A percentile compares a stretch with the other conserved stretches of the same genome.
These are phyloP conservation scores for Cheilosia urbana DNA, from an alignment of 2,888 invertebrate genomes.

Conservation along the genomic window DNA sequence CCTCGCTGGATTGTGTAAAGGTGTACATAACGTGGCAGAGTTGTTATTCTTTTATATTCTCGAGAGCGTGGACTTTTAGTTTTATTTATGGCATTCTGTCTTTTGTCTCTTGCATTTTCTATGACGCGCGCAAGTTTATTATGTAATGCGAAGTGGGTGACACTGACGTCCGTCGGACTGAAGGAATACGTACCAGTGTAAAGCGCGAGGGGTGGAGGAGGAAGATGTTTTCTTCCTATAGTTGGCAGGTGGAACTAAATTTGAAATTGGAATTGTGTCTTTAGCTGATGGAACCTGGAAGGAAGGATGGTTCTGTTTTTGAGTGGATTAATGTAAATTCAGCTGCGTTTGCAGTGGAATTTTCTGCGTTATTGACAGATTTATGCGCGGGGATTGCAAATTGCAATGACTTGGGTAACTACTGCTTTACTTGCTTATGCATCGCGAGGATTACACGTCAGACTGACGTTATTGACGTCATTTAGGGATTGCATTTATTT, in stretches of 20 bases:
- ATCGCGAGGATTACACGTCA: background rate
- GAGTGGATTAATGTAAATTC: conserved; percentile 50
- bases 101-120: conserved; percentile 35
- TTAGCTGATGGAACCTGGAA: background rate
- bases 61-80: conserved; percentile 8
- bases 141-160: conserved; percentile 15
- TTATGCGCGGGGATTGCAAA: conserved; percentile 14
- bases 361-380: conserved; percentile 23
- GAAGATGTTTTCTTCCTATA: background rate
- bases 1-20: conserved; percentile 5
- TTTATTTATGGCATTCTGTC: conserved; percentile 4
- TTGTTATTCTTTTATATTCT: conserved; percentile 20
- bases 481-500: background rate
- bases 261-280: conserved; percentile 24
- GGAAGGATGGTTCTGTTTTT: conserved; percentile 12
- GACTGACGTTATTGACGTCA: conserved; percentile 16
- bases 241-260: conserved; percentile 54
- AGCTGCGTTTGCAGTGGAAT: background rate
- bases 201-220: background rate
- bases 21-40: conserved; percentile 27
- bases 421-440: conserved; percentile 8
- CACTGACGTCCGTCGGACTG: conserved; percentile 20
- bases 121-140: conserved; percentile 41
- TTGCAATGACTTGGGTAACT: background rate
- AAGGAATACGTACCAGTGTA: background rate